These are phyloP conservation scores for Leptogaster cylindrica DNA, from an alignment of 2,888 invertebrate genomes.

Conservation along the genomic window DNA sequence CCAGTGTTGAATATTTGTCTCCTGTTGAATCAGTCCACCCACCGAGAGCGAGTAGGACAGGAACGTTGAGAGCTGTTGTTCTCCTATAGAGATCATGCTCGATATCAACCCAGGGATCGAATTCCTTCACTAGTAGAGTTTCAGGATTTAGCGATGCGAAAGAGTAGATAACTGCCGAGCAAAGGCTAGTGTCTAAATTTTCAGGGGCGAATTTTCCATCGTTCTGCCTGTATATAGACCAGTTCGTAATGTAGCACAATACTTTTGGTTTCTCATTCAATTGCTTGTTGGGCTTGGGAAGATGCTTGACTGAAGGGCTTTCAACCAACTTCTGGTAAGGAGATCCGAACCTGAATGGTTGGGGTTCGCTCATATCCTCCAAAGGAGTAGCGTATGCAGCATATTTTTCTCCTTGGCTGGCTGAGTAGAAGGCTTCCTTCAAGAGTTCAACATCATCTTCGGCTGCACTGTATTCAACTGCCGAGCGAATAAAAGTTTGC, in stretches of 20 bases:
- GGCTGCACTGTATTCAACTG: constrained; percentile 54
- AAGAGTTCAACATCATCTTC: neutral
- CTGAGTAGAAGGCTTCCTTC: constrained; percentile 16
- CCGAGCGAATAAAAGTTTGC: constrained; percentile 56
- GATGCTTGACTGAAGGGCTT: neutral
- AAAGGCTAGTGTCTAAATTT: constrained; percentile 78
- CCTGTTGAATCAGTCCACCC: constrained; percentile 95
- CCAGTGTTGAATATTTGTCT: constrained; percentile 83
- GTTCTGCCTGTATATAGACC: constrained; percentile 84
- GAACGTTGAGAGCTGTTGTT: constrained; percentile 71
- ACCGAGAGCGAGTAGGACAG: constrained; percentile 82
- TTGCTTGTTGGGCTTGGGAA: constrained; percentile 47
- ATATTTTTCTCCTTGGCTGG: constrained; percentile 50
- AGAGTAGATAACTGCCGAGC: constrained; percentile 89
- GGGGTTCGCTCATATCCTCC: constrained; percentile 52
- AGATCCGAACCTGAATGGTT: constrained; percentile 59
- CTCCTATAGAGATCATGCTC: constrained; percentile 85
- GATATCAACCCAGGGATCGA: constrained; percentile 87
- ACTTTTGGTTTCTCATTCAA: constrained; percentile 63
- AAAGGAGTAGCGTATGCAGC: constrained; percentile 55
- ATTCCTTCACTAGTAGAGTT: constrained; percentile 76
- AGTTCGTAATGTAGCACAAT: constrained; percentile 87
- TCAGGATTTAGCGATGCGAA: constrained; percentile 87
- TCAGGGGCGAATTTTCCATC: constrained; percentile 88
- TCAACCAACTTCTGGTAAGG: constrained; percentile 57